Evolutionary conservation across 1,140 invertebrate species (phyloP).

Genomic region (Drosophila sulfurigaster): DNA sequence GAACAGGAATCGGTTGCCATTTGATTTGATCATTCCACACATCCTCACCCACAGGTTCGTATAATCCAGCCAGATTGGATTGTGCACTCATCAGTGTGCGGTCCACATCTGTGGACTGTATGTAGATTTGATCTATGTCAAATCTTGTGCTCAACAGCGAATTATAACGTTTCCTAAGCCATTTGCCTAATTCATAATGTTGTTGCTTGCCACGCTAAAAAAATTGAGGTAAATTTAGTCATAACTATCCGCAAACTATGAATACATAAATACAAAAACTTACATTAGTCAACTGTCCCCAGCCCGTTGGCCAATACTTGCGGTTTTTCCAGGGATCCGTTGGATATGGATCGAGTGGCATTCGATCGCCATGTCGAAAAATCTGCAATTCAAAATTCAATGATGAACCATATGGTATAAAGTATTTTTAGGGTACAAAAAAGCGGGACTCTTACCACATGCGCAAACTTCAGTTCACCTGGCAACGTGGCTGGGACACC

Average conservation of each 20-base stretch:
- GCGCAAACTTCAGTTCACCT: constrained; percentile 77
- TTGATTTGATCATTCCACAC: constrained; percentile 89
- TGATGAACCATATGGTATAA: constrained; percentile 20
- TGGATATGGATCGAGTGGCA: constrained; percentile 90
- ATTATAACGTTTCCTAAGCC: constrained; percentile 90
- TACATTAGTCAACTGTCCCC: constrained; percentile 92
- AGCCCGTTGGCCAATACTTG: constrained; percentile 90
- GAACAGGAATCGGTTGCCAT: constrained; percentile 97
- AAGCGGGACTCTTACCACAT: constrained; percentile 71
- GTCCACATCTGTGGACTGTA: constrained; percentile 94
- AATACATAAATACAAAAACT: constrained; percentile 61
- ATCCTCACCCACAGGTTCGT: constrained; percentile 87
- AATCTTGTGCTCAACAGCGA: constrained; percentile 86
- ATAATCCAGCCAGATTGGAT: constrained; percentile 93
- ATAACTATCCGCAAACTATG: constrained; percentile 4
- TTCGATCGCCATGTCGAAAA: constrained; percentile 94
- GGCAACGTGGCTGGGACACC: constrained; percentile 37
- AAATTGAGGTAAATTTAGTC: constrained; percentile 22
- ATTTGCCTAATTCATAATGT: constrained; percentile 92
- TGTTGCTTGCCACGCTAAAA: constrained; percentile 90
- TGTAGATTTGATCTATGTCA: constrained; percentile 88
- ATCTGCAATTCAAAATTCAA: constrained; percentile 79
- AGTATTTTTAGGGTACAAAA: neutral
- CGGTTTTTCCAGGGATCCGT: constrained; percentile 90
- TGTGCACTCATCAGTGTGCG: constrained; percentile 95